These are phyloP conservation scores for Nemapogon koenigi DNA, from an alignment of 2,888 invertebrate species.

Conservation along the genomic window DNA sequence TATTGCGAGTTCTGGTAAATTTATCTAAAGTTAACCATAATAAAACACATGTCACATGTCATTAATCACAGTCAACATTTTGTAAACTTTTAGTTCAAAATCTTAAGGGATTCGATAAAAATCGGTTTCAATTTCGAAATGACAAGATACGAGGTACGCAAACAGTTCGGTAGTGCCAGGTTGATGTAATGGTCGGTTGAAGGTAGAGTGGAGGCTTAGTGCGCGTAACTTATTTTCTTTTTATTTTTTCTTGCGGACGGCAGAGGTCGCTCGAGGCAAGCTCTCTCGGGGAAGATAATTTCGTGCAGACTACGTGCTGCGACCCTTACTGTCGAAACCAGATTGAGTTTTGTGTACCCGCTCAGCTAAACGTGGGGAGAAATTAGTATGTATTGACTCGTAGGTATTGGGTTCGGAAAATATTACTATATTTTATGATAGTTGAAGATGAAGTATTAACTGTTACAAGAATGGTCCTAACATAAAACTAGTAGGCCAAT, in stretches of 20 bases:
- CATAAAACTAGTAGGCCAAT: too few relatives aligned
- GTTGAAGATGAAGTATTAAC: too few relatives aligned
- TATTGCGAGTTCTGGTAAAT: too few relatives aligned
- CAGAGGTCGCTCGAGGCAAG: conserved; percentile 24
- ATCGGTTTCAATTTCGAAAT: too few relatives aligned
- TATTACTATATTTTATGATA: too few relatives aligned
- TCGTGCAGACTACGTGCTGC: conserved; percentile 46
- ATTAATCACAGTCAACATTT: too few relatives aligned
- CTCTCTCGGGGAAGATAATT: conserved; percentile 48
- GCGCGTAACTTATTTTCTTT: conserved; percentile 47
- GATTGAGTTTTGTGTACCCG: conserved; percentile 22
- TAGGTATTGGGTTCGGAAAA: too few relatives aligned
- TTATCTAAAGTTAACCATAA: too few relatives aligned
- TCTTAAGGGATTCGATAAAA: too few relatives aligned
- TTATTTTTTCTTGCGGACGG: conserved; percentile 42
- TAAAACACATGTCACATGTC: too few relatives aligned
- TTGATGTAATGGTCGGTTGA: conserved; percentile 2
- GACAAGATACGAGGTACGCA: not conserved
- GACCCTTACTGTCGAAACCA: conserved; percentile 32
- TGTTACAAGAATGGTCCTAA: too few relatives aligned
- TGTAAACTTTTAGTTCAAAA: too few relatives aligned
- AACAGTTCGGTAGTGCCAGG: not conserved
- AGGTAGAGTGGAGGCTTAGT: conserved; percentile 7
- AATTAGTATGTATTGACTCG: not conserved
- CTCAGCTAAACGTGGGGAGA: not conserved